phyloP scores from a whole-genome alignment of 1,140 invertebrate species.

The Cherax quadricarinatus region DNA sequence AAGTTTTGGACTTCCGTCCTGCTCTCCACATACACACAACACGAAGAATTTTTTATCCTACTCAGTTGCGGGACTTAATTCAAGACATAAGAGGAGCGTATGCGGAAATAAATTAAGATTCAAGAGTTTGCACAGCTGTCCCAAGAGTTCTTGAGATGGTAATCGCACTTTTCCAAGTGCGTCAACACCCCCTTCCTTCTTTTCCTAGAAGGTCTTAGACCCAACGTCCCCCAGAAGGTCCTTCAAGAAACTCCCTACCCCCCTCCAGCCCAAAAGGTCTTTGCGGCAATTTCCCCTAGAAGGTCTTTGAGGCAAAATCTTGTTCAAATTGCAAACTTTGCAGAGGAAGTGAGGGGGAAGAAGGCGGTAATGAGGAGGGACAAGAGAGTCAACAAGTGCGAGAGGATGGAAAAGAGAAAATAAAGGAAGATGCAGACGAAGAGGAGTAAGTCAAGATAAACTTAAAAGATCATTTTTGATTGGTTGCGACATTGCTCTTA shows the following conservation, averaged over 20 bases:
- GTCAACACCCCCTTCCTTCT: too few species aligned
- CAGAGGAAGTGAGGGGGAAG: constrained; percentile 26
- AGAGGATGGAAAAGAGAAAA: constrained; percentile 14
- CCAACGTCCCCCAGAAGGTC: background rate
- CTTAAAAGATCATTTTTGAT: background rate
- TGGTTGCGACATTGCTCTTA: background rate
- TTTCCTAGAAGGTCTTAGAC: background rate
- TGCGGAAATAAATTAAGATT: background rate
- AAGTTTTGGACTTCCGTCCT: background rate
- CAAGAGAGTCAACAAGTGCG: background rate
- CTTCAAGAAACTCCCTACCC: background rate
- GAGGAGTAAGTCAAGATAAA: constrained; percentile 25
- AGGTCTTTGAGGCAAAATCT: background rate
- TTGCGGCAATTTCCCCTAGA: too few species aligned
- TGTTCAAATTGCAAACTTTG: constrained; percentile 8
- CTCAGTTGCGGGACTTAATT: background rate
- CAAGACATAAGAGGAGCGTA: background rate
- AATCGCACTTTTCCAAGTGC: too few species aligned
- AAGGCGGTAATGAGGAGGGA: background rate
- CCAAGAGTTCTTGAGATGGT: too few species aligned
- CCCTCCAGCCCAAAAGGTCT: too few species aligned
- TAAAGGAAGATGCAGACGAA: constrained; percentile 22
- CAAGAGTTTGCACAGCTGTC: too few species aligned
- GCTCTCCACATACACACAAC: background rate
- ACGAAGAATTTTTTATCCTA: background rate